phyloP scores from a whole-genome alignment of 2,113 vertebrate genomes.

The Trichomycterus rosablanca region DNA sequence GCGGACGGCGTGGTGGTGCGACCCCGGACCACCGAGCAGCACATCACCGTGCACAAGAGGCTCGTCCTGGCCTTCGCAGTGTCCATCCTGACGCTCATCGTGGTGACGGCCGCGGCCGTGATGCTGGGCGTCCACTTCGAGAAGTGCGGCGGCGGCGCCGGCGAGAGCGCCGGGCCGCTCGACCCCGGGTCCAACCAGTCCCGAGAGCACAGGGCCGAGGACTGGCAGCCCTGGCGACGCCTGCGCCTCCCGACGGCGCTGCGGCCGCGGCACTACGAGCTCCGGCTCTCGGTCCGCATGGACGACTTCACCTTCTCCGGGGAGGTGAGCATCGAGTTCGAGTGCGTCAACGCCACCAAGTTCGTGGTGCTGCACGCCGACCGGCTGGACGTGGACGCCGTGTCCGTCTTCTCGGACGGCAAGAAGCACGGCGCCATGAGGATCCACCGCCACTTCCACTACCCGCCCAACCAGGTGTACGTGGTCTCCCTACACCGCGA shows the following conservation, averaged over 20 bases:
- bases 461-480: conserved; percentile 80
- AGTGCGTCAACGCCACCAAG: conserved; percentile 81
- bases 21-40: conserved; percentile 83
- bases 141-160: conserved; percentile 65
- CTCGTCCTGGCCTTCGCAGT: conserved; percentile 85
- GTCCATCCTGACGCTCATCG: conserved; percentile 84
- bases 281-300: conserved; percentile 82
- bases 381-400: conserved; percentile 76
- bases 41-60: conserved; percentile 82
- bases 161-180: conserved; percentile 53
- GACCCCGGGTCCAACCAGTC: conserved; percentile 50
- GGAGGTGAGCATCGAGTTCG: conserved; percentile 86
- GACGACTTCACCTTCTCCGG: conserved; percentile 96
- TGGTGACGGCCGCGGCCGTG: conserved; percentile 83
- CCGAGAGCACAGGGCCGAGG: conserved; percentile 58
- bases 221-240: conserved; percentile 76
- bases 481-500: conserved; percentile 86
- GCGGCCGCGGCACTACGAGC: conserved; percentile 87
- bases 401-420: conserved; percentile 78
- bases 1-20: conserved; percentile 74
- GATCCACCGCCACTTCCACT: conserved; percentile 79
- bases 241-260: conserved; percentile 74
- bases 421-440: conserved; percentile 76
- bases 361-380: conserved; percentile 89
- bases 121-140: conserved; percentile 84